Conservation (phyloP, 2,888 invertebrate species). For the Entomobrya proxima region DNA sequence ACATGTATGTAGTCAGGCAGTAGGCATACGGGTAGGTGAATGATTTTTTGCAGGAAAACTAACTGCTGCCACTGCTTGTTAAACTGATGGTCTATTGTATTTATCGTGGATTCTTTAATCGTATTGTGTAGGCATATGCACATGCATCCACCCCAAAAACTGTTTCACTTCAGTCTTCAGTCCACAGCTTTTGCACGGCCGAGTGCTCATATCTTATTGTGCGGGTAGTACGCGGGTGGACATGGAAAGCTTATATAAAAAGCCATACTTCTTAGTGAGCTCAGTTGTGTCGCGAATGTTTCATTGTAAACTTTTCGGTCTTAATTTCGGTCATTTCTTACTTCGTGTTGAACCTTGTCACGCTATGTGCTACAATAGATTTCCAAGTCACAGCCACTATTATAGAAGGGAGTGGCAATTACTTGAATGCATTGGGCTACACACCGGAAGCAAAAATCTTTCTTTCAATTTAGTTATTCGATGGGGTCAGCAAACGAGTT, state of each 20-base stretch:
- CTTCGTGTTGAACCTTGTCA: conserved; percentile 53
- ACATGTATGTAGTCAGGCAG: neutral
- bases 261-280: neutral
- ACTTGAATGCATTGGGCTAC: neutral
- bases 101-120: conserved; percentile 38
- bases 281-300: conserved; percentile 23
- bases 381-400: neutral
- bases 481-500: neutral
- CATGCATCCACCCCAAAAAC: neutral
- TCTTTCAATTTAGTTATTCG: conserved; percentile 34
- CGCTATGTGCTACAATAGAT: conserved; percentile 35
- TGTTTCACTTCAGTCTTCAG: neutral
- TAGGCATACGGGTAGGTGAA: neutral
- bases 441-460: conserved; percentile 29
- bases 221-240: neutral
- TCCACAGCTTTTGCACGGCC: neutral
- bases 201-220: neutral
- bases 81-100: conserved; percentile 17
- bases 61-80: conserved; percentile 29
- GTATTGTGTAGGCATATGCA: conserved; percentile 15
- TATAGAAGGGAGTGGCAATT: conserved; percentile 23
- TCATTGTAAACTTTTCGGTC: conserved; percentile 45
- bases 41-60: conserved; percentile 14
- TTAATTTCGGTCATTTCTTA: conserved; percentile 41
- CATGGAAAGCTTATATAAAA: conserved; percentile 6